These are phyloP conservation scores for Rhynchonycteris naso DNA, from an alignment of 2,797 vertebrate genomes.

Conservation along the genomic window DNA sequence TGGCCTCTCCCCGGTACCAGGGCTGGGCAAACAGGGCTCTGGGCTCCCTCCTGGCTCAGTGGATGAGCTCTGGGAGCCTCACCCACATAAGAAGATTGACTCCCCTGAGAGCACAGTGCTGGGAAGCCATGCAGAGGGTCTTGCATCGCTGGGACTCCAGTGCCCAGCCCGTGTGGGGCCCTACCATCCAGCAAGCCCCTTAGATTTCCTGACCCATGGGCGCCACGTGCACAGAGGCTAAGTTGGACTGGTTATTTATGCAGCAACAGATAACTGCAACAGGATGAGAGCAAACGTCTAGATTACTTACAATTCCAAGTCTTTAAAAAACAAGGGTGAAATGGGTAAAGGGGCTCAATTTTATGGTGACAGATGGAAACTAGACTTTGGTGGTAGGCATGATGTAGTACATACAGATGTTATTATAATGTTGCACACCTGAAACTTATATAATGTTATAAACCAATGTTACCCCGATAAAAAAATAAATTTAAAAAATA, in stretches of 20 bases:
- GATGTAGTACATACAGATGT: not conserved
- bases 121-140: not conserved
- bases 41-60: not conserved
- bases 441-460: not conserved
- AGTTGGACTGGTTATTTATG: not conserved
- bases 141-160: fast-evolving
- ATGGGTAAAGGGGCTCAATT: not conserved
- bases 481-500: not conserved
- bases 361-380: not conserved
- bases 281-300: not conserved
- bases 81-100: not conserved
- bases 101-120: not conserved
- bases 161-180: not conserved
- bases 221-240: not conserved
- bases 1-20: not conserved
- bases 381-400: not conserved
- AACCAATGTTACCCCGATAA: not conserved
- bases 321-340: not conserved
- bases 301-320: not conserved
- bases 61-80: not conserved
- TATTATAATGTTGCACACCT: not conserved
- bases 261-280: not conserved
- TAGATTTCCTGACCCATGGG: not conserved
- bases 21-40: not conserved
- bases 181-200: not conserved